These are phyloP conservation scores for Mythimna loreyi DNA, from an alignment of 2,888 invertebrate genomes.

Conservation along the genomic window DNA sequence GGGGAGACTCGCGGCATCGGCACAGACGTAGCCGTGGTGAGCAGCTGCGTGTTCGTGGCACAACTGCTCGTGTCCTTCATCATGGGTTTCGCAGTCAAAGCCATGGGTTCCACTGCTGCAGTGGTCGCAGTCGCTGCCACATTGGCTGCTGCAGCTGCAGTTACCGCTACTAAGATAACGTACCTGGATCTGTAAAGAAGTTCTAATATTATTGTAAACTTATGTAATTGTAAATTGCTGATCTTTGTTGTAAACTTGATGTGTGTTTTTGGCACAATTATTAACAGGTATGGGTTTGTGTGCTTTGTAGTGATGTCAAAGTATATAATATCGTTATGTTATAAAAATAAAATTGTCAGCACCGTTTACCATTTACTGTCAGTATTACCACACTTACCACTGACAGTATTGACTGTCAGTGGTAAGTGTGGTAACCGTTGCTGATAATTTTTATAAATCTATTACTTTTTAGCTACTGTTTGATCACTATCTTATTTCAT, in stretches of 20 bases:
- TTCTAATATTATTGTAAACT: neutral
- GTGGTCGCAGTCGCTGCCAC: constrained; percentile 96
- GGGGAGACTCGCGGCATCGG: constrained; percentile 96
- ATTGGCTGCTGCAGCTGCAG: constrained; percentile 96
- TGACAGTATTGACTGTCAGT: neutral
- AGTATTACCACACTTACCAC: too few relatives aligned
- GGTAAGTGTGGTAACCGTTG: neutral
- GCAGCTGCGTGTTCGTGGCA: constrained; percentile 98
- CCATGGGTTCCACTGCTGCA: constrained; percentile 96
- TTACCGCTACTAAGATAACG: constrained; percentile 96
- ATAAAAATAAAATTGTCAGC: too few relatives aligned
- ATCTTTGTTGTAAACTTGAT: neutral
- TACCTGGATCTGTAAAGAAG: constrained; percentile 95
- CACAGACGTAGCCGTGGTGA: constrained; percentile 98
- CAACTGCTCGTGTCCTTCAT: constrained; percentile 97
- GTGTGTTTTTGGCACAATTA: constrained; percentile 7
- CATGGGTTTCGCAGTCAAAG: constrained; percentile 95
- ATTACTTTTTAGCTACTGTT: too few relatives aligned
- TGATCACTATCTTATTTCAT: neutral
- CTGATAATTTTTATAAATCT: too few relatives aligned
- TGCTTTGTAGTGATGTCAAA: neutral
- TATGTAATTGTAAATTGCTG: constrained; percentile 10
- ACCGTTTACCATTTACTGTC: too few relatives aligned
- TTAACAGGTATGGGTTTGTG: neutral
- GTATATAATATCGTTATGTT: too few relatives aligned